Evolutionary conservation across 1,140 invertebrate species (phyloP).

Genomic region (Telenomus remus): DNA sequence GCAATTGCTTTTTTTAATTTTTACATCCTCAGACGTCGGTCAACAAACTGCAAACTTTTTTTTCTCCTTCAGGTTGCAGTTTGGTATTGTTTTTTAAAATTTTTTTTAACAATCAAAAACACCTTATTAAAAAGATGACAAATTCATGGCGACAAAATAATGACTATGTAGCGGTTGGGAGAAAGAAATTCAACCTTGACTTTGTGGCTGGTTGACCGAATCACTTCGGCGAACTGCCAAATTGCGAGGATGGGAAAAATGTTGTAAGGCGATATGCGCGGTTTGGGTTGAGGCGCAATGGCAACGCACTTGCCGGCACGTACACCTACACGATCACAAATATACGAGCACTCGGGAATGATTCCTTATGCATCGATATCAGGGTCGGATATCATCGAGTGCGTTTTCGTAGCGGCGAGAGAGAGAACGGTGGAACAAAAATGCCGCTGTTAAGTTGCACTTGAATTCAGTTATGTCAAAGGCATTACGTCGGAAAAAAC

Average conservation of each 20-base stretch:
- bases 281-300: slow-evolving; percentile 21
- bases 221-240: slow-evolving; percentile 36
- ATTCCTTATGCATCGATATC: slow-evolving; percentile 41
- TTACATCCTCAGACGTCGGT: neutral
- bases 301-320: slow-evolving; percentile 29
- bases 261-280: slow-evolving; percentile 37
- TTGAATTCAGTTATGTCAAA: slow-evolving; percentile 53
- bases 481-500: slow-evolving; percentile 35
- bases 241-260: slow-evolving; percentile 39
- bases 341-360: slow-evolving; percentile 10
- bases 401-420: slow-evolving; percentile 22
- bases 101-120: too few relatives aligned
- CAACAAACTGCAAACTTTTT: slow-evolving; percentile 7
- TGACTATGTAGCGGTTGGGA: neutral
- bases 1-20: neutral
- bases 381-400: slow-evolving; percentile 40
- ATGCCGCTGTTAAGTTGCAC: slow-evolving; percentile 36
- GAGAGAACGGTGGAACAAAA: slow-evolving; percentile 20
- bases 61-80: neutral
- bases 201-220: neutral
- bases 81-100: too few relatives aligned
- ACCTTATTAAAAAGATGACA: slow-evolving; percentile 8
- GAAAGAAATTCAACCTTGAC: slow-evolving; percentile 34
- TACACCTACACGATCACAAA: slow-evolving; percentile 48
- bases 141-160: slow-evolving; percentile 6